Base-by-base conservation (phyloP, 2,113 vertebrate species). In the Neolamprologus longior region DNA sequence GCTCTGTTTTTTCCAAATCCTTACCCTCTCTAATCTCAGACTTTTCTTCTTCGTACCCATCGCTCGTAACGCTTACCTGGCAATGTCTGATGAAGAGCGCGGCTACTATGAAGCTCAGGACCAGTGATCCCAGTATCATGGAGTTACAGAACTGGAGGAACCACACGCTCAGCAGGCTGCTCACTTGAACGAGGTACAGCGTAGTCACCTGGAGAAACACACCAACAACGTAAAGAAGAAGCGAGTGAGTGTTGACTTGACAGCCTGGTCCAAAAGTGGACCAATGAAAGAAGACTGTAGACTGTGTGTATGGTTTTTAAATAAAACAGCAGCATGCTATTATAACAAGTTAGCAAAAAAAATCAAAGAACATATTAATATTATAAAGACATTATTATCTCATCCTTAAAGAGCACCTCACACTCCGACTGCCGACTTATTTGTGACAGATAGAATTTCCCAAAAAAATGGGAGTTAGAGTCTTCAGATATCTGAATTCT, bases 61-160 rank as follows among this genome's bases (percentile, higher is more conserved):
- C 6, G 2, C n/a, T 71, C 31, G 1, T 61, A 26, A 57, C 9
- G 84, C 96, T 52, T 92, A 99, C 98, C 97, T 99, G 99, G 83
- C 97, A 93, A 91, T 95, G 96, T 93, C 96, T 98, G 93, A 97
- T 91, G 94, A 98, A 94, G 88, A 99, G 95, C 2, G 97, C 96
- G 1, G 98, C 96, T 57, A 97, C 90, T 80, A 98, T 98, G 92
- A 99, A 99, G 96, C 98, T 99, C 93, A 99, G 95, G 4, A 97
- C 95, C 89, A 99, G 94, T 1, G 98, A 99, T 50, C 99, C 98
- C 84, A 99, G 96, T 90, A 99, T 97, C 98, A 99, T 99, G 63
- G 98, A 96, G 95, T 99, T 99, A 87, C 97, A 98, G 94, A 99
- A 99, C 95, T 99, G 99, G 15, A 99, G 95, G 9, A 97, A 79